phyloP scores from a whole-genome alignment of 1,140 invertebrate genomes.

The Batillaria attramentaria region DNA sequence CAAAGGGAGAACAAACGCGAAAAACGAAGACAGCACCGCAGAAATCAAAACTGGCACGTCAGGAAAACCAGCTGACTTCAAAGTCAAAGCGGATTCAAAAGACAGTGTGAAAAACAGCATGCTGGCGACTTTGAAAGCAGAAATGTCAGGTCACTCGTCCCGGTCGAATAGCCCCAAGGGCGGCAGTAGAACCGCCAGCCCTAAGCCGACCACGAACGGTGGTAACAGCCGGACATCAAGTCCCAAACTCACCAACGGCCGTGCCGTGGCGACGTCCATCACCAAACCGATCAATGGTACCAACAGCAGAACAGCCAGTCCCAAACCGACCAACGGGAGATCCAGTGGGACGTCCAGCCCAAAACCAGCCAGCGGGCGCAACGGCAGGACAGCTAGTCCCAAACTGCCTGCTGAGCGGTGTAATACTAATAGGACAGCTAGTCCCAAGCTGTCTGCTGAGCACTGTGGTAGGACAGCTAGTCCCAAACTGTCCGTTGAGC shows the following conservation, averaged over 20 bases:
- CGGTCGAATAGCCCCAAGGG: too few relatives aligned
- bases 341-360: background rate
- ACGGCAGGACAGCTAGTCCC: background rate
- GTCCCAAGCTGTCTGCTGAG: background rate
- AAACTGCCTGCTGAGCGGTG: background rate
- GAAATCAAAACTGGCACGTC: too few relatives aligned
- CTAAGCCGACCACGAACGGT: background rate
- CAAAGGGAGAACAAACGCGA: too few relatives aligned
- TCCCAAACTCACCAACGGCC: too few relatives aligned
- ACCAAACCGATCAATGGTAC: background rate
- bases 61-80: too few relatives aligned
- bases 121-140: too few relatives aligned
- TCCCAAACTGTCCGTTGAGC: background rate
- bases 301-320: background rate
- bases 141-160: too few relatives aligned
- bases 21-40: too few relatives aligned
- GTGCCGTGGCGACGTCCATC: too few relatives aligned
- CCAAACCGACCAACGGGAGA: background rate
- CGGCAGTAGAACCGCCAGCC: background rate
- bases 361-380: background rate
- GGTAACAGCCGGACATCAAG: constrained; percentile 7
- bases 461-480: too few relatives aligned
- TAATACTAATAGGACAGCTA: background rate
- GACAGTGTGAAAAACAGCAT: too few relatives aligned
- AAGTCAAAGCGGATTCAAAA: too few relatives aligned